A percentile compares a stretch with the other conserved stretches of the same genome.
phyloP scores from a whole-genome alignment of 2,888 invertebrate species.

The Nemoura dubitans region DNA sequence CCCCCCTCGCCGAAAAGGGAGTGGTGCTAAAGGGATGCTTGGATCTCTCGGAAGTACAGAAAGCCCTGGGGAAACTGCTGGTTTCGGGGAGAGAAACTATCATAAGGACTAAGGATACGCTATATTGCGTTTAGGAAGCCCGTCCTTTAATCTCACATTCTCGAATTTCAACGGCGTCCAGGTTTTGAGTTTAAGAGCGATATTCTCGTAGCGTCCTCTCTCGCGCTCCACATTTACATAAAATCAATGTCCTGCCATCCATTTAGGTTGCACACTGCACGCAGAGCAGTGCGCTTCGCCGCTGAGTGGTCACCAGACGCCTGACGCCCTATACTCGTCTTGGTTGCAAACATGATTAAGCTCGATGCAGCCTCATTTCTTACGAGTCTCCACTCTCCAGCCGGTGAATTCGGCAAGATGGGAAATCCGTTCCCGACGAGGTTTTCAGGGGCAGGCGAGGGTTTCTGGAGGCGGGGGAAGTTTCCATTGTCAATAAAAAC shows the following conservation, averaged over 20 bases:
- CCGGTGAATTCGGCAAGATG: background rate
- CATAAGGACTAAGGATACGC: slow-evolving; percentile 4
- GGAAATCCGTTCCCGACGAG: background rate
- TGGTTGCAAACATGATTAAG: background rate
- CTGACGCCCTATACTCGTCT: background rate
- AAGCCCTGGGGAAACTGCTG: background rate
- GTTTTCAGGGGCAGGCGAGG: no score
- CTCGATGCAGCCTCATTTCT: background rate
- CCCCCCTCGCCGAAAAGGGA: background rate
- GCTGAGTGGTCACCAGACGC: background rate
- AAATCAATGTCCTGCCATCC: slow-evolving; percentile 36
- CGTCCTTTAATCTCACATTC: slow-evolving; percentile 23
- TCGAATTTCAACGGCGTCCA: slow-evolving; percentile 14
- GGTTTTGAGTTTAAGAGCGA: slow-evolving; percentile 21
- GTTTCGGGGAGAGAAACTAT: slow-evolving; percentile 5
- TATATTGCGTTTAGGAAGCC: background rate
- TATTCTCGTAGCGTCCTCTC: slow-evolving; percentile 15
- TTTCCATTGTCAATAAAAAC: no score
- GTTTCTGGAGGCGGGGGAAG: no score
- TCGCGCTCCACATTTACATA: slow-evolving; percentile 32
- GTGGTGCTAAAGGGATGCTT: background rate
- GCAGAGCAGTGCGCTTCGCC: background rate
- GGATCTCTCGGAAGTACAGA: background rate
- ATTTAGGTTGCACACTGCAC: slow-evolving; percentile 9
- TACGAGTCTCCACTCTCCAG: background rate